Base-by-base conservation (phyloP, 2,888 invertebrate species). In the Congeria kusceri region DNA sequence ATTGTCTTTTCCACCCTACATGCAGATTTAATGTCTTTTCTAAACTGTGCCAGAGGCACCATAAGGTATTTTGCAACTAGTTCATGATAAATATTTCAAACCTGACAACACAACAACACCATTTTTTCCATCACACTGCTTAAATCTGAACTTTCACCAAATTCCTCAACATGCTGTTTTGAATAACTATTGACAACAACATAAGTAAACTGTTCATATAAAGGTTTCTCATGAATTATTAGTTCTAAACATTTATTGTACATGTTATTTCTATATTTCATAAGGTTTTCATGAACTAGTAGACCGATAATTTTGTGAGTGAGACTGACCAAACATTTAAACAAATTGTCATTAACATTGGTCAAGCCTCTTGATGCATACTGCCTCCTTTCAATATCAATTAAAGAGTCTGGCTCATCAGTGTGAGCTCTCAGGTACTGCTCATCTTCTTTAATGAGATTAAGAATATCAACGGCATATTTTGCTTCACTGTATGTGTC, bases 1-100 rank as follows among this genome's bases (percentile, higher is more conserved):
- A 65, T 65, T 28, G 53, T 56, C 29, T 66, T 66, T 23, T 66
- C 66, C 29, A 66, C 25, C 11, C 39, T 53, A 66, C 23, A 66
- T 13, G 56, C 29, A 56, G 39, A 53, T 18, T 66, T 66, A 23
- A 66, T 18, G 39, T 66, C 66, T 57, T 57, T 57, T 25, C 66
- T 29, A 32, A 66, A 66, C 27, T 66, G 66, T 18, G 57, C 32
- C 20, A 66, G 23, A 20, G 56, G 27, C 23, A 66, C 57, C 29
- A 29, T 57, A 4, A 66, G n/a, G 56, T 66, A 66, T 23, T 56
- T 66, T 20, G 27, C 20, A 11, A 57, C 25, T 4, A 66, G 28
- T 39, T 66, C 66, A 11, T 23, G 9, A 39, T 56, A 57, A 23
- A 53, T 56, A 0, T 39, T 5, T 9, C 27, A 53, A 39, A n/a